Percentiles rank a stretch among this genome's conserved stretches.
Conservation (phyloP, 2,797 vertebrate genomes). For the Chelidonichthys spinosus region DNA sequence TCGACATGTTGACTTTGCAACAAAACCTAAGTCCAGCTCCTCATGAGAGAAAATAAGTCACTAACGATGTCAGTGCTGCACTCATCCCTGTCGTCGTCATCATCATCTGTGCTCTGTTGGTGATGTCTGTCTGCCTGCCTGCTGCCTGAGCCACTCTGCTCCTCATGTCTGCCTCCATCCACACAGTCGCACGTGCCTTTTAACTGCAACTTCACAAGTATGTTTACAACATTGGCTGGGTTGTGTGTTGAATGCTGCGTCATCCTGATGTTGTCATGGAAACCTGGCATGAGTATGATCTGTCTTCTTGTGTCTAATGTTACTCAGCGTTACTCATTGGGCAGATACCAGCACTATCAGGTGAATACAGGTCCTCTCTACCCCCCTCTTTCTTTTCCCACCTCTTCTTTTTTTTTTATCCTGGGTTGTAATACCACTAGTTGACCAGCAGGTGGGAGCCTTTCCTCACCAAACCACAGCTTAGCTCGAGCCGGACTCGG, state of each 20-base stretch:
- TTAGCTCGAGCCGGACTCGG: slow-evolving; percentile 66
- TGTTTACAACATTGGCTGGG: slow-evolving; percentile 10
- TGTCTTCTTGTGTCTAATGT: slow-evolving; percentile 26
- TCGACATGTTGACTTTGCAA: neutral
- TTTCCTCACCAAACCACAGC: slow-evolving; percentile 52
- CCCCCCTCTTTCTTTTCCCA: slow-evolving; percentile 8
- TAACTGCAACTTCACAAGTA: neutral
- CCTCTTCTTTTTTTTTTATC: slow-evolving; percentile 63
- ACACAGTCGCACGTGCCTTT: slow-evolving; percentile 48
- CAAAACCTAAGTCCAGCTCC: neutral
- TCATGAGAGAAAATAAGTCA: slow-evolving; percentile 12
- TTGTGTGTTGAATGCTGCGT: slow-evolving; percentile 36
- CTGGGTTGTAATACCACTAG: slow-evolving; percentile 54
- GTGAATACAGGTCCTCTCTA: slow-evolving; percentile 46
- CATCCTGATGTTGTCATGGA: slow-evolving; percentile 20
- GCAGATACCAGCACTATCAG: slow-evolving; percentile 49
- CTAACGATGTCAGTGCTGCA: slow-evolving; percentile 59
- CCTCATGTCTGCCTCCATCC: slow-evolving; percentile 85
- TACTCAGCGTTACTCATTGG: slow-evolving; percentile 11
- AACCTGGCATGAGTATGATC: slow-evolving; percentile 49
- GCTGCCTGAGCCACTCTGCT: slow-evolving; percentile 85
- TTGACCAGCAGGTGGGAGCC: slow-evolving; percentile 73
- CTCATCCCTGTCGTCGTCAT: slow-evolving; percentile 38
- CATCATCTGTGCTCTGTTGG: slow-evolving; percentile 74
- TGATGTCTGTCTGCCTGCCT: slow-evolving; percentile 87